Percentiles rank a stretch among this genome's conserved stretches.
Conservation (phyloP, 2,888 invertebrate genomes). For the Drosophila acutilabella region DNA sequence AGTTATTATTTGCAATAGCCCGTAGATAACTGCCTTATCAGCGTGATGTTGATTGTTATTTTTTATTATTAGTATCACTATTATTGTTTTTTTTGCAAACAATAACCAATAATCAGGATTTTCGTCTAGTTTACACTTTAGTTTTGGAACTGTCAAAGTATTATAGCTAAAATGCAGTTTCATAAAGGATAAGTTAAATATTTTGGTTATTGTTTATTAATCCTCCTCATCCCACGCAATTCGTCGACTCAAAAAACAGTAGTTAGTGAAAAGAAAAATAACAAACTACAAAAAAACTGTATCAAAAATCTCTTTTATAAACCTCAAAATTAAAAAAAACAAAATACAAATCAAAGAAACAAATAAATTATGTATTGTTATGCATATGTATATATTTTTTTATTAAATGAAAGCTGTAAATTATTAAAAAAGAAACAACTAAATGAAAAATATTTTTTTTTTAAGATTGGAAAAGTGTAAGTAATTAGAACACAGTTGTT, state of each 20-base stretch:
- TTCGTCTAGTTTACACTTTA: constrained; percentile 25
- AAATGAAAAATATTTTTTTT: too few relatives aligned
- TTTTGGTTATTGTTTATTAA: constrained; percentile 24
- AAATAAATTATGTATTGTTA: constrained; percentile 49
- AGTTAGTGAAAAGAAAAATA: constrained; percentile 17
- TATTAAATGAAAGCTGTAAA: constrained; percentile 64
- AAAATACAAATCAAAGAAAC: constrained; percentile 10
- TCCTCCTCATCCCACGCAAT: constrained; percentile 22
- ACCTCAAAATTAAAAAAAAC: constrained; percentile 20
- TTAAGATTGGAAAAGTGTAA: neutral
- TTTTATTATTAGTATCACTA: constrained; percentile 24
- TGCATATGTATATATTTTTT: constrained; percentile 68
- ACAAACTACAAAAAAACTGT: constrained; percentile 38
- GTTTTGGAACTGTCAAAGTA: constrained; percentile 63
- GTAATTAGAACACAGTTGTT: constrained; percentile 11
- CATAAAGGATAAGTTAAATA: constrained; percentile 8
- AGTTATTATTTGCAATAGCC: constrained; percentile 52
- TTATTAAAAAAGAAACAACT: constrained; percentile 2
- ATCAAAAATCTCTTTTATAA: constrained; percentile 49
- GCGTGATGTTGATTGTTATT: constrained; percentile 50
- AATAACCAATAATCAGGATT: constrained; percentile 36
- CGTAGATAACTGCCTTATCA: constrained; percentile 71
- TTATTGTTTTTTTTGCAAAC: constrained; percentile 5
- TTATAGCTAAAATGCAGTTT: constrained; percentile 53
- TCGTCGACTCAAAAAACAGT: constrained; percentile 36